Evolutionary conservation across 2,113 vertebrate genomes (phyloP), one percentile per base, ranked within the genome.

Genomic region (Cyphomyrus plagiostoma): DNA sequence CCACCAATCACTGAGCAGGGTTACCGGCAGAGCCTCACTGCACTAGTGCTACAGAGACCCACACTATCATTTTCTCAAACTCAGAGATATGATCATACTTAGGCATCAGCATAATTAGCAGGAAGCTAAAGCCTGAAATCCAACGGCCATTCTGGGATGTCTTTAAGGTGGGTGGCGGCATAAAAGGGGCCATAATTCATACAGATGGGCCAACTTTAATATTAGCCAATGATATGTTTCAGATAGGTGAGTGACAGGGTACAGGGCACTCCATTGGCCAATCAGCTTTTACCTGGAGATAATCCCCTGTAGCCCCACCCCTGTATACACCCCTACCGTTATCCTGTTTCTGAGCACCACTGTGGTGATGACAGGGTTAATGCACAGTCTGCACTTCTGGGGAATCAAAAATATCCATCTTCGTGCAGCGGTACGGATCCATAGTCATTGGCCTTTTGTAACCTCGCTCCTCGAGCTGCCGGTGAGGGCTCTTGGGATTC

Each of bases 381-480:
- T 80, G 19, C 13, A 13, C 48, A 89, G 48, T 42, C 48, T 39
- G 70, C 21, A 2, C 39, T 80, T 50, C 88, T 26, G 10, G 11
- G 52, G 49, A 80, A 39, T 50, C 50, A 52, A 45, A 30, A 80
- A 80, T 39, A 82, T 21, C 49, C 17, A 42, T 52, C 26, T 39
- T 15, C 21, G 46, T 56, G 42, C n/a, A 21, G 48, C 48, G n/a
- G 46, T 56, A 45, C 21, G 45, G 53, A 84, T 84, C 39, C 49
- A 30, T 58, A 42, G 80, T 84, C 39, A 89, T 45, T 89, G 88
- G 88, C 48, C 70, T 53, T 77, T 49, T 89, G 83, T 42, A 89
- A 88, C 49, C 35, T 53, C 49, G 17, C n/a, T 26, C n/a, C 48
- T 62, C 0, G n/a, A 48, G 26, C 49, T 30, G n/a, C 46, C 19